These are phyloP conservation scores for Chlorospingus semifuscus DNA, from an alignment of 2,797 vertebrate species.

Conservation along the genomic window DNA sequence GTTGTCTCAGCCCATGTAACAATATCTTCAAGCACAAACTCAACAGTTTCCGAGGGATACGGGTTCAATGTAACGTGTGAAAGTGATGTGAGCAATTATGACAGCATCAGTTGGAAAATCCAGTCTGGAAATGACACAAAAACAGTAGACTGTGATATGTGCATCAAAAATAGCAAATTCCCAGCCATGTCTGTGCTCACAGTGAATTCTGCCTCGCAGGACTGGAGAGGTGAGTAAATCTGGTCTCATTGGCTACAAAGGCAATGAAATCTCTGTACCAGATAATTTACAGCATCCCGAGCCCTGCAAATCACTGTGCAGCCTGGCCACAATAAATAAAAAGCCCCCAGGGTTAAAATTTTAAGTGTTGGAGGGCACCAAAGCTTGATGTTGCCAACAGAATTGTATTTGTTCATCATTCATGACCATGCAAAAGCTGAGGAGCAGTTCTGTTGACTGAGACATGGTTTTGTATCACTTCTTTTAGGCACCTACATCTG, in stretches of 20 bases:
- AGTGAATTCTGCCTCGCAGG: conserved; percentile 32
- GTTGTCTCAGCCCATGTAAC: conserved; percentile 64
- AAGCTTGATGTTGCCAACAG: neutral
- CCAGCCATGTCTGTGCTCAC: conserved; percentile 45
- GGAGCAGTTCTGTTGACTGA: neutral
- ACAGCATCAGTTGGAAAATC: conserved; percentile 72
- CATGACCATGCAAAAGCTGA: neutral
- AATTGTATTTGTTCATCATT: neutral
- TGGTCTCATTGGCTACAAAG: neutral
- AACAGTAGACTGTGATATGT: neutral
- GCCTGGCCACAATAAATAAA: neutral
- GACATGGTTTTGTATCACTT: neutral
- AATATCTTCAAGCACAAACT: conserved; percentile 43
- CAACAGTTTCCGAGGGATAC: conserved; percentile 56
- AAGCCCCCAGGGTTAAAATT: neutral
- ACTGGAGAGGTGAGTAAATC: conserved; percentile 70
- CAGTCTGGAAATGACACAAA: conserved; percentile 13
- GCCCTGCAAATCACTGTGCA: neutral
- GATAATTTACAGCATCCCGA: neutral
- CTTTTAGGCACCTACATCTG: conserved; percentile 72
- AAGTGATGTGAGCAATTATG: conserved; percentile 66
- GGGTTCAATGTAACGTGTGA: conserved; percentile 62
- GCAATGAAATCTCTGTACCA: neutral
- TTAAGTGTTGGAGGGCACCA: neutral
- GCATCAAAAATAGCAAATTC: neutral